Base-by-base conservation (phyloP, 2,888 invertebrate species). In the Tigriopus californicus region DNA sequence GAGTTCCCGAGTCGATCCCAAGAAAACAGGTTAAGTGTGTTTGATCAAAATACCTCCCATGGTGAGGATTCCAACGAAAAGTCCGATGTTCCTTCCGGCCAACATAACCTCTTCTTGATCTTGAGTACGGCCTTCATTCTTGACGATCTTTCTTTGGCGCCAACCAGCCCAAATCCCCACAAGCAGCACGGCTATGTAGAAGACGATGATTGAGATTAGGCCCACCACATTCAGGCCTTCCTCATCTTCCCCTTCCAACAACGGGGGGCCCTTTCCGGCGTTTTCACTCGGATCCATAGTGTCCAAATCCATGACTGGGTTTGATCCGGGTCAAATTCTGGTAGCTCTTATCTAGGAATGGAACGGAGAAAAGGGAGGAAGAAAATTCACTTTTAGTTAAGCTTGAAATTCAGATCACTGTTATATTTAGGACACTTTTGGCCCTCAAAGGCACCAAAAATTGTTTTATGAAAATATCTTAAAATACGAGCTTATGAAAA, bases 41-140 rank as follows among this genome's bases (percentile, higher is more conserved):
- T n/a, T n/a, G n/a, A n/a, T n/a, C n/a, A n/a, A n/a, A 33, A 5
- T 66, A 80, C 81, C 81, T 64, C 80, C 79, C 74, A 83, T 79
- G 1, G 82, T 81, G 68, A 81, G 79, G 60, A 80, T 76, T 18
- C 82, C 82, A 15, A 83, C 80, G 61, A 80, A 69, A 15, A 80
- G 69, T 12, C 81, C 77, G 61, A 82, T 78, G 66, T 79, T 79
- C 61, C 82, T 70, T 41, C 82, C 81, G 2, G 81, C 82, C 64
- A 83, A 67, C 76, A 82, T 81, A 64, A 82, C 78, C 65, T 80
- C 80, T 65, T 80, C 80, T 59, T 77, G 76, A 64, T 75, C 75
- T 59, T 69, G 68, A 44, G 66, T 68, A 41, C 68, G 69, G 1
- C 62, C 62, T 3, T 51, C 58, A 13, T 60, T 60, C 15, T 62